Conservation (phyloP, 2,888 invertebrate genomes). For the Rhorus exstirpatorius region DNA sequence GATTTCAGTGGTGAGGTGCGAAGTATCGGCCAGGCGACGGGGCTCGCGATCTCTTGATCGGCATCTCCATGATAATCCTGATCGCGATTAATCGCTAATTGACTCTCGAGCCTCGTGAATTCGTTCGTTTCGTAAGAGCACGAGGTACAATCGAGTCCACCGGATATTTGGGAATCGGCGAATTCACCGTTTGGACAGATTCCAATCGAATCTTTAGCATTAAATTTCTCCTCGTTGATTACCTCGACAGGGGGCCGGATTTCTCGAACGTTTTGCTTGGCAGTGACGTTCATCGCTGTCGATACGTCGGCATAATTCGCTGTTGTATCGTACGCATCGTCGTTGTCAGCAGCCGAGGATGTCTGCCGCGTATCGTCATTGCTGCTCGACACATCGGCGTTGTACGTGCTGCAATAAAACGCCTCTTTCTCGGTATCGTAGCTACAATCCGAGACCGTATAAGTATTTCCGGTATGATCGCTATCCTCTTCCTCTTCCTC, state of each 20-base stretch:
- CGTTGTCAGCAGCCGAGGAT: background rate
- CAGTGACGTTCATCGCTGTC: constrained; percentile 7
- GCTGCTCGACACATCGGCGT: constrained; percentile 74
- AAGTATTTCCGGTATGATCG: constrained; percentile 68
- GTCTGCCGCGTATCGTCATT: constrained; percentile 60
- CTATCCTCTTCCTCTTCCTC: background rate
- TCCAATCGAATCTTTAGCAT: background rate
- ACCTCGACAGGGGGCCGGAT: no score
- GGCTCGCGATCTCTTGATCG: constrained; percentile 4
- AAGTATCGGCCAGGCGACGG: constrained; percentile 14
- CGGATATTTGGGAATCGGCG: background rate
- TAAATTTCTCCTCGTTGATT: constrained; percentile 44
- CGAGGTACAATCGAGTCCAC: constrained; percentile 67
- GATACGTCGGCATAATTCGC: constrained; percentile 73
- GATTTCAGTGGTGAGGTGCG: constrained; percentile 61
- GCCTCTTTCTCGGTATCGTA: constrained; percentile 58
- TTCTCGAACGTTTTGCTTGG: background rate
- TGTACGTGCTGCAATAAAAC: constrained; percentile 62
- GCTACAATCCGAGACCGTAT: constrained; percentile 71
- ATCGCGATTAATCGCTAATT: constrained; percentile 43
- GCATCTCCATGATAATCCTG: constrained; percentile 4
- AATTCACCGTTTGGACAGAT: background rate
- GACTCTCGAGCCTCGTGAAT: constrained; percentile 77
- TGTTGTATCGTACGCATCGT: constrained; percentile 62
- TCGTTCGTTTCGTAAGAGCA: constrained; percentile 79